Evolutionary conservation across 2,888 invertebrate genomes (phyloP), one percentile per base, ranked within the genome.

Genomic region (Apamea monoglypha): DNA sequence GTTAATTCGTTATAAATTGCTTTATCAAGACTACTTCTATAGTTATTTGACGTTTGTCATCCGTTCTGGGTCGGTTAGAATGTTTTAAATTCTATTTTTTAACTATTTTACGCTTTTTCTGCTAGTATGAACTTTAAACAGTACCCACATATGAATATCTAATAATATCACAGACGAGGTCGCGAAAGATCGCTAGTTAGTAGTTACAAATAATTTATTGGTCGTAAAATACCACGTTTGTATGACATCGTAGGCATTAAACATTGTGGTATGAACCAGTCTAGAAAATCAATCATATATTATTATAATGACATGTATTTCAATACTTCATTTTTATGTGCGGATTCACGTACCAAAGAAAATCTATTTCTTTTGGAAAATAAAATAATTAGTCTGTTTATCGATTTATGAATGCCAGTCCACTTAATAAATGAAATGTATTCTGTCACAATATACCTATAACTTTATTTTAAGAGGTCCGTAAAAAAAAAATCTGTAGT

Each of bases 141-240:
- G n/a, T 21, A 36, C 18, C 61, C 71, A 70, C 32, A 47, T 16
- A 61, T 36, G 44, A 59, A 67, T 68, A 53, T 75, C 64, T 76
- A 76, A 66, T 75, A 84, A 69, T 81, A 84, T 32, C 63, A 40
- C 36, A 73, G 68, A 73, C 81, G 61, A 84, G 84, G 81, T 77
- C 84, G 71, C 53, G 16, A 67, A 59, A 72, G 53, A 82, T 78
- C 29, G 69, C 72, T 75, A 67, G 66, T 84, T 71, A 76, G 71
- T 76, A 64, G 63, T 76, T 36, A 66, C 75, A 81, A 81, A 81
- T 84, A 84, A 85, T 85, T 85, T 85, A 85, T 78, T 64, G 67
- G 70, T 85, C 82, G 66, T 85, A 85, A 85, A 84, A 70, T 73
- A 50, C 21, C 36, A 59, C 59, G 69, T 61, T 69, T 66, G 40